Base-by-base conservation (phyloP, 2,113 vertebrate species). In the Saccopteryx bilineata region DNA sequence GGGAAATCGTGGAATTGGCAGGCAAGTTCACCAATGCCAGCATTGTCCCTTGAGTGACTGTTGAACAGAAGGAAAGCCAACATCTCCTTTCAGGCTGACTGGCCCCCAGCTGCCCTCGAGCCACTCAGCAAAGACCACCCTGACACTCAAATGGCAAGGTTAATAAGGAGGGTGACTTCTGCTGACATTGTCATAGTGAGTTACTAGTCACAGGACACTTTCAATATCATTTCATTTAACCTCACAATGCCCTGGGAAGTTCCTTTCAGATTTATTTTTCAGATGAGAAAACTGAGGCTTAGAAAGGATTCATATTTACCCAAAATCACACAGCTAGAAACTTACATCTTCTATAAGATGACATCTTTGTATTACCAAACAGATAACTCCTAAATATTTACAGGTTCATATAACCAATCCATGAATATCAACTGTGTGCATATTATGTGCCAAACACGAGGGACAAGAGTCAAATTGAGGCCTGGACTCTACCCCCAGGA, bases 251-350 rank as follows among this genome's bases (percentile, higher is more conserved):
- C 68, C 79, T 68, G 1, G 1, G 68, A 71, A 91, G 33, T 71
- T 50, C 63, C 58, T 80, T 94, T 61, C 68, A 86, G 65, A 65
- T 92, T 93, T 87, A 65, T 86, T 90, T 94, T 95, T 75, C 60
- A 90, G 31, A 93, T 68, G 79, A 93, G 79, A 93, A 95, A 89
- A 90, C 93, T 61, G 71, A 80, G 80, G 28, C 33, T 39, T 88
- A 54, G 60, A 76, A 71, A 90, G 39, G 10, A 81, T 80, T 85
- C 74, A 21, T 33, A 33, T 52, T 28, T 74, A 69, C 19, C 31
- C 31, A 66, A 61, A 9, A 9, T 56, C 66, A 71, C 7, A 6
- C 7, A 66, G 39, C 33, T 80, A 10, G 52, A 72, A 81, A 74
- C 9, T 6, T 26, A 0, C 0, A 78, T 2, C 54, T 68, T 90